A percentile compares a stretch with the other conserved stretches of the same genome.
Conservation (phyloP, 2,888 invertebrate species). For the Athalia cordata region DNA sequence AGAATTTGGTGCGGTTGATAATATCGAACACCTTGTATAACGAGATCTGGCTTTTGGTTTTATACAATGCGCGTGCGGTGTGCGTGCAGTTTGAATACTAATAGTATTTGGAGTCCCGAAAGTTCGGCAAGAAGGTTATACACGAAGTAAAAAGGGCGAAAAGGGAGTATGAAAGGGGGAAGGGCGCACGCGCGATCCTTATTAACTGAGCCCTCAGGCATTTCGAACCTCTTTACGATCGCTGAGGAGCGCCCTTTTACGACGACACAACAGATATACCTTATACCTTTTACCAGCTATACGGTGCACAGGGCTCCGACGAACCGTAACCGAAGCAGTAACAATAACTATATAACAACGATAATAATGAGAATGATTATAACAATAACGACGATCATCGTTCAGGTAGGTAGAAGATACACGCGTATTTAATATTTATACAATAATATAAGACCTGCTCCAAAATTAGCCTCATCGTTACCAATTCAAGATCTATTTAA, state of each 20-base stretch:
- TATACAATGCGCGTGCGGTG: no score
- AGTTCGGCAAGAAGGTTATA: no score
- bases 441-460: not conserved
- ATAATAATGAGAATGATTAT: not conserved
- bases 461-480: no score
- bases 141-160: no score
- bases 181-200: slow-evolving; percentile 50
- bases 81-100: no score
- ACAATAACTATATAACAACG: slow-evolving; percentile 19
- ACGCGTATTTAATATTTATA: not conserved
- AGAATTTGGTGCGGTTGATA: no score
- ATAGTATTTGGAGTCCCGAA: no score
- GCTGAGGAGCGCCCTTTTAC: slow-evolving; percentile 55
- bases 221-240: slow-evolving; percentile 54
- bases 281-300: no score
- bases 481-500: no score
- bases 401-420: not conserved
- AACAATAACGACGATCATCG: not conserved
- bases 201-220: slow-evolving; percentile 56
- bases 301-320: not conserved
- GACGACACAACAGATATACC: slow-evolving; percentile 59
- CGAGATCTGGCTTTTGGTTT: no score
- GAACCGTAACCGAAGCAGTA: slow-evolving; percentile 23
- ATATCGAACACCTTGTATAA: no score
- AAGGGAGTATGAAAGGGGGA: not conserved